Conservation (phyloP, 2,888 invertebrate genomes). For the Drosophila imparisetae region DNA sequence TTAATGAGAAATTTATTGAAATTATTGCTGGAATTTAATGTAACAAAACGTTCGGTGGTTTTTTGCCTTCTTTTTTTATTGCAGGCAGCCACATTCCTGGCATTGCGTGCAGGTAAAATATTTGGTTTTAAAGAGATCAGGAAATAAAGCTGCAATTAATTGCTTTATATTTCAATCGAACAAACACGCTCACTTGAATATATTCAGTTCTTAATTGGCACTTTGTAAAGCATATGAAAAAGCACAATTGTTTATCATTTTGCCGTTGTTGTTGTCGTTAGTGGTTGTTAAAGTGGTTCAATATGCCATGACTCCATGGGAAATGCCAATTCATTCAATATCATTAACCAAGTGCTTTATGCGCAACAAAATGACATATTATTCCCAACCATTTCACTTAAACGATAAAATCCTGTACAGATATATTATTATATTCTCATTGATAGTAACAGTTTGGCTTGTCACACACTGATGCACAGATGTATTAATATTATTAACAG, state of each 20-base stretch:
- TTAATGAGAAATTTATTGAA: slow-evolving; percentile 65
- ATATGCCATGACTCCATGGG: slow-evolving; percentile 11
- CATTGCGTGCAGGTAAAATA: slow-evolving; percentile 55
- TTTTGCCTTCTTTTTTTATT: slow-evolving; percentile 2
- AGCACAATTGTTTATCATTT: slow-evolving; percentile 31
- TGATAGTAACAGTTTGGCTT: not conserved
- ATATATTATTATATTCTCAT: not conserved
- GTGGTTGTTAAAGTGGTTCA: slow-evolving; percentile 19
- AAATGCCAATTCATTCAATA: slow-evolving; percentile 21
- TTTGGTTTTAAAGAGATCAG: slow-evolving; percentile 53
- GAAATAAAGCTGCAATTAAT: slow-evolving; percentile 70
- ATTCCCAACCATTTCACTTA: slow-evolving; percentile 9
- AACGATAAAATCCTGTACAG: not conserved
- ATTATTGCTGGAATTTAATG: slow-evolving; percentile 59
- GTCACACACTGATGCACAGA: not conserved
- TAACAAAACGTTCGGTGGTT: slow-evolving; percentile 57
- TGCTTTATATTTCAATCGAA: slow-evolving; percentile 41
- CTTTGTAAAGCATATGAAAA: slow-evolving; percentile 40
- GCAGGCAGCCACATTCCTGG: not conserved
- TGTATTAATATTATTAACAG: not conserved
- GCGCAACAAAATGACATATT: slow-evolving; percentile 16
- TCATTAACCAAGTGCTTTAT: slow-evolving; percentile 39
- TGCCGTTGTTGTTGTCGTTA: slow-evolving; percentile 20
- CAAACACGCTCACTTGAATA: slow-evolving; percentile 20
- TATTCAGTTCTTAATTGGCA: slow-evolving; percentile 11